Percentiles rank a stretch among this genome's conserved stretches.
Evolutionary conservation across 2,113 vertebrate genomes (phyloP).

Genomic region (Jacana jacana): DNA sequence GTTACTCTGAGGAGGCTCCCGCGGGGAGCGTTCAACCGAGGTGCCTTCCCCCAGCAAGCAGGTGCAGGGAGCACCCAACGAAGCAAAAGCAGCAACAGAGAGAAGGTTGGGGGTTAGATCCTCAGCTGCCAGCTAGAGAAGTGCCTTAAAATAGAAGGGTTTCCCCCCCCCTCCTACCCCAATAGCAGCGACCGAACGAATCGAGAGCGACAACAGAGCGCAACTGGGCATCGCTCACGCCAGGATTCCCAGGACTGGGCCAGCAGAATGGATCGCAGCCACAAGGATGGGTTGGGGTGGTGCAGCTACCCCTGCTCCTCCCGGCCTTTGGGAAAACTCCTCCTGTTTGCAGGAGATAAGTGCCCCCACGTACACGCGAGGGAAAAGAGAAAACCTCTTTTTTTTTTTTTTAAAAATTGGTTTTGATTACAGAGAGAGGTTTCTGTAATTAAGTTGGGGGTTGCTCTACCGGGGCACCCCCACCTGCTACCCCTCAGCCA

Average conservation of each 20-base stretch:
- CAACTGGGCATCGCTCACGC: background rate
- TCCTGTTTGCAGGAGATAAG: background rate
- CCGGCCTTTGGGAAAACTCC: background rate
- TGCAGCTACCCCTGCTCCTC: background rate
- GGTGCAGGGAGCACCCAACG: background rate
- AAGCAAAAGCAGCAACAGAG: background rate
- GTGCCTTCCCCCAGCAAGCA: background rate
- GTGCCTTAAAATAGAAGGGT: too few species aligned
- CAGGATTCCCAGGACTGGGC: background rate
- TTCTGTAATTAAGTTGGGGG: constrained; percentile 16
- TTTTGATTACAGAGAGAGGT: too few species aligned
- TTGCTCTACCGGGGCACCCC: constrained; percentile 11
- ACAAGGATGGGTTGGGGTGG: background rate
- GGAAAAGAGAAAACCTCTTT: background rate
- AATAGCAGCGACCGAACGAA: background rate
- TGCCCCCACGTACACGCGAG: background rate
- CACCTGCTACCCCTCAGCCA: constrained; percentile 34
- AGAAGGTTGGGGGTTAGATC: background rate
- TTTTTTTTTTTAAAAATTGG: too few species aligned
- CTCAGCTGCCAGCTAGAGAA: too few species aligned
- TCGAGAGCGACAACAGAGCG: background rate
- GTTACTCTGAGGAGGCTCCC: background rate
- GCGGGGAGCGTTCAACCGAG: background rate
- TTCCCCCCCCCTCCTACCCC: too few species aligned
- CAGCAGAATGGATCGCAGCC: background rate